phyloP scores from a whole-genome alignment of 2,113 vertebrate genomes.

The Peromyscus leucopus region DNA sequence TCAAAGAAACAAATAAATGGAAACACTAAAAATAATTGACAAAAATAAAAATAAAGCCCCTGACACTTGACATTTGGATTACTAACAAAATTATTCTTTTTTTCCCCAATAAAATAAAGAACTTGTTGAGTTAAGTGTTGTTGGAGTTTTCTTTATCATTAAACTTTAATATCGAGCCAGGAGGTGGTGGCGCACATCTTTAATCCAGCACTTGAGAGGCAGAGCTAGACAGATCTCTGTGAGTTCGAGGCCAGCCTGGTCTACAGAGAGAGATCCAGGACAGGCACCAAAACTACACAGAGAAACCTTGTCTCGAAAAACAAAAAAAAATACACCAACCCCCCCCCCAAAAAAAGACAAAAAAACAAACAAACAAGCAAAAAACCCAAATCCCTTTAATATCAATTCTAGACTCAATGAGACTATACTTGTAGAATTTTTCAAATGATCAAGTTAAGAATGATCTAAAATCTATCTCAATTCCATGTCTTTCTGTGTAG shows the following conservation, averaged over 20 bases:
- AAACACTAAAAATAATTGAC: not conserved
- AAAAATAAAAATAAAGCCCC: not conserved
- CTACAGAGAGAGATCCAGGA: no score
- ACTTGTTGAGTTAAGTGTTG: not conserved
- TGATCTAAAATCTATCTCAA: not conserved
- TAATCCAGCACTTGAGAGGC: no score
- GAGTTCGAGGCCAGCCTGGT: no score
- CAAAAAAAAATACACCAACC: no score
- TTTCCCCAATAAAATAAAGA: not conserved
- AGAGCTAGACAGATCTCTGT: no score
- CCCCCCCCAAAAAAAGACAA: no score
- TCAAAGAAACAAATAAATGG: not conserved
- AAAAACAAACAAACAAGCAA: no score
- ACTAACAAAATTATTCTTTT: not conserved
- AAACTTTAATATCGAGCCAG: not conserved
- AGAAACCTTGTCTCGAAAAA: no score
- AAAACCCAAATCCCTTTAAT: not conserved
- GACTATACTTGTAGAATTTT: not conserved
- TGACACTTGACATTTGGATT: not conserved
- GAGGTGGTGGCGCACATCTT: no score
- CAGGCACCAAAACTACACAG: no score
- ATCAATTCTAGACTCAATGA: not conserved
- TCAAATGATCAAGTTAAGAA: conserved; percentile 24
- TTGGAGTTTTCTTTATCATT: not conserved
- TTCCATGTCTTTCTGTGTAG: not conserved